Conservation (phyloP, 2,888 invertebrate species). For the Ephialtes manifestator region DNA sequence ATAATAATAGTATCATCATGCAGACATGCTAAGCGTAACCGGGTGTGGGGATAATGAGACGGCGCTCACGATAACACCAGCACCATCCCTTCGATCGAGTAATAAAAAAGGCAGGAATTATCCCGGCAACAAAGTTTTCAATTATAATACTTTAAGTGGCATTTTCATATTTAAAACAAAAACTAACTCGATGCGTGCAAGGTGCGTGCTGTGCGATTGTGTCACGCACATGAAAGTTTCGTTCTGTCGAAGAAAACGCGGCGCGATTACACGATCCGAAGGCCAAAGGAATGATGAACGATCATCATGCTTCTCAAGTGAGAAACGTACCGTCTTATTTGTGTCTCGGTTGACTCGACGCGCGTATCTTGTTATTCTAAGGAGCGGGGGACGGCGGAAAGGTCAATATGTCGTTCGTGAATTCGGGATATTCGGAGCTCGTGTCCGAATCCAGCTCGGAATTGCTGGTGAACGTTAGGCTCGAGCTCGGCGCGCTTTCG, state of each 20-base stretch:
- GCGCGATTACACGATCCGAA: slow-evolving; percentile 7
- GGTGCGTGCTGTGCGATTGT: slow-evolving; percentile 32
- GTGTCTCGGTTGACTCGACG: background rate
- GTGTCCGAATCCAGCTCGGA: slow-evolving; percentile 85
- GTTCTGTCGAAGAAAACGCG: slow-evolving; percentile 4
- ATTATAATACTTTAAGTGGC: background rate
- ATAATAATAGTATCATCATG: slow-evolving; percentile 73
- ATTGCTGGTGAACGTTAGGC: slow-evolving; percentile 85
- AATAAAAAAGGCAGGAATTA: background rate
- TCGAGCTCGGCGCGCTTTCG: slow-evolving; percentile 84
- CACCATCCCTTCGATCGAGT: slow-evolving; percentile 18
- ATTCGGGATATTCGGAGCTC: slow-evolving; percentile 85
- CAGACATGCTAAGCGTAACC: slow-evolving; percentile 81
- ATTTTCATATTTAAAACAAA: slow-evolving; percentile 2
- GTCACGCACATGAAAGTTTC: slow-evolving; percentile 34
- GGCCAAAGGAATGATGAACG: slow-evolving; percentile 31
- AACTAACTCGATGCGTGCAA: slow-evolving; percentile 29
- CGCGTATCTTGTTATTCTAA: slow-evolving; percentile 65
- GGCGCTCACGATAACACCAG: slow-evolving; percentile 25
- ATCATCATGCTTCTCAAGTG: slow-evolving; percentile 7
- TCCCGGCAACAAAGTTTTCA: background rate
- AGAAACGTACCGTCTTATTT: slow-evolving; percentile 4
- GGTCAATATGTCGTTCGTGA: slow-evolving; percentile 83
- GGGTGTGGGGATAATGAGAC: slow-evolving; percentile 26
- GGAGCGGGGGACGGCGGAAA: slow-evolving; percentile 85